Percentiles rank a stretch among this genome's conserved stretches.
Evolutionary conservation across 2,888 invertebrate species (phyloP).

Genomic region (Limnephilus lunatus): DNA sequence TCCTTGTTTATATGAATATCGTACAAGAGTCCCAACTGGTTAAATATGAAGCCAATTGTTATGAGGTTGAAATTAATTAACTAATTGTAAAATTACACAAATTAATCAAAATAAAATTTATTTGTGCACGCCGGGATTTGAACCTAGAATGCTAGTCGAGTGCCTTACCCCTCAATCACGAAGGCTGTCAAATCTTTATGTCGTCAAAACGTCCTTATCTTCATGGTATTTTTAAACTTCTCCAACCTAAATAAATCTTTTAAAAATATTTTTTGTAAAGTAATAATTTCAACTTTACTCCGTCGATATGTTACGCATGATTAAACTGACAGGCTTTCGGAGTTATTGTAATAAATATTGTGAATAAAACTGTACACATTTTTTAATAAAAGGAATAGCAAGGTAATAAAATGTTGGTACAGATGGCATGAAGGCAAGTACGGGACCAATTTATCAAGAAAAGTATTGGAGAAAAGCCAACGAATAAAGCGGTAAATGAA

Average conservation of each 20-base stretch:
- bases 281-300: background rate
- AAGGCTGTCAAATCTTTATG: no score
- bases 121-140: no score
- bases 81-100: no score
- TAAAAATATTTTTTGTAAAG: background rate
- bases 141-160: no score
- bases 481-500: constrained; percentile 52
- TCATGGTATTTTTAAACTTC: background rate
- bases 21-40: no score
- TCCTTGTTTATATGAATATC: no score
- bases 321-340: background rate
- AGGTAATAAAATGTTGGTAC: background rate
- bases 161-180: no score
- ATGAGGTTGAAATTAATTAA: no score
- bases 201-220: no score
- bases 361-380: background rate
- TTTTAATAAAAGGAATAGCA: background rate
- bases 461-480: constrained; percentile 46
- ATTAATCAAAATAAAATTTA: no score
- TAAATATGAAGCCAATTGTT: no score
- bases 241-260: background rate
- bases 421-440: constrained; percentile 8
- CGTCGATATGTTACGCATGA: background rate
- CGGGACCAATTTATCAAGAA: constrained; percentile 31
- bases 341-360: background rate